Evolutionary conservation across 2,113 vertebrate genomes (phyloP).

Genomic region (Myiagra hebetior): DNA sequence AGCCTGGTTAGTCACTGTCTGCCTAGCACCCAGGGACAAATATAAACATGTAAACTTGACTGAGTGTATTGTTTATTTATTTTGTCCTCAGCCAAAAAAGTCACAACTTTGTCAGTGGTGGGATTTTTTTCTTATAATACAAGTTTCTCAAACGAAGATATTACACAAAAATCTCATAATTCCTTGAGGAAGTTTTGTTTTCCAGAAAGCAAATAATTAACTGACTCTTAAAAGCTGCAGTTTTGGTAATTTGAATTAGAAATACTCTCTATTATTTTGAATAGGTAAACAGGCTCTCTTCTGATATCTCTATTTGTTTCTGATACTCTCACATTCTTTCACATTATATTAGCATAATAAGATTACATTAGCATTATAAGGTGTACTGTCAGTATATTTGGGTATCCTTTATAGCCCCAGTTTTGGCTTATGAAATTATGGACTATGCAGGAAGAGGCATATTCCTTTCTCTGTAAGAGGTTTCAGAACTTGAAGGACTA

Average conservation of each 20-base stretch:
- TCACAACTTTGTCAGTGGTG: background rate
- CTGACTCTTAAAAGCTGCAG: background rate
- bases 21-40: background rate
- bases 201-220: background rate
- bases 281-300: background rate
- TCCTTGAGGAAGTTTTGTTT: background rate
- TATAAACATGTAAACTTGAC: background rate
- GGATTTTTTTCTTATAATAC: background rate
- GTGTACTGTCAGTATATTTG: background rate
- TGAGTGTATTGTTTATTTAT: background rate
- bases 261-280: background rate
- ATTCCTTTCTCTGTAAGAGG: background rate
- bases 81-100: background rate
- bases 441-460: background rate
- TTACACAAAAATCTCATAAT: background rate
- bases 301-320: background rate
- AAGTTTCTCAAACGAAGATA: background rate
- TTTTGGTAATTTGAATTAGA: background rate
- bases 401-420: background rate
- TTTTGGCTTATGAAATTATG: background rate
- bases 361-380: background rate
- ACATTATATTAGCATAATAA: background rate
- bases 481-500: background rate
- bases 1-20: background rate
- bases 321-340: background rate